These are phyloP conservation scores for Mycetomoellerius zeteki DNA, from an alignment of 1,140 invertebrate genomes.

Conservation along the genomic window DNA sequence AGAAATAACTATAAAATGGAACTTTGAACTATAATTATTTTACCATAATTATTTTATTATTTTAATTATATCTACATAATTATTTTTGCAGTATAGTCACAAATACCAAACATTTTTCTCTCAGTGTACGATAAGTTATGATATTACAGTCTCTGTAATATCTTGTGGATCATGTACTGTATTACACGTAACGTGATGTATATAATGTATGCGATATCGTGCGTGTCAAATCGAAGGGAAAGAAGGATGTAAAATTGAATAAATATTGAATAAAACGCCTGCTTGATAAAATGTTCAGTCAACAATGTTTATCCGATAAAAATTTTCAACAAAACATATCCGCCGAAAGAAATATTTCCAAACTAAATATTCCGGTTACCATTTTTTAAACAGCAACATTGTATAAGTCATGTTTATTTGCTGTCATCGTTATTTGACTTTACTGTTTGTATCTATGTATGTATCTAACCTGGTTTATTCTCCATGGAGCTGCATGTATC, in stretches of 20 bases:
- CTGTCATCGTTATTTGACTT: background rate
- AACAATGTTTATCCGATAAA: background rate
- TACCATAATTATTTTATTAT: too few relatives aligned
- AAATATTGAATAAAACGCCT: conserved; percentile 29
- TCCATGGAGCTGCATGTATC: background rate
- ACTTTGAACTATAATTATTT: too few relatives aligned
- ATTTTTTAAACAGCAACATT: background rate
- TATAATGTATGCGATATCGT: background rate
- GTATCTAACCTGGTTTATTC: conserved; percentile 11
- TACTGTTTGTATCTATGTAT: background rate
- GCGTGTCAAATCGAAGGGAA: conserved; percentile 6
- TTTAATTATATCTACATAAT: too few relatives aligned
- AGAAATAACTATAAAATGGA: too few relatives aligned
- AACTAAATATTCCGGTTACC: conserved; percentile 2
- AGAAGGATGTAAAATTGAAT: conserved; percentile 1
- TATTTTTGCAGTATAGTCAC: too few relatives aligned
- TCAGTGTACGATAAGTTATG: conserved; percentile 7
- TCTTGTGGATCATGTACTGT: background rate
- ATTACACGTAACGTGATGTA: conserved; percentile 26
- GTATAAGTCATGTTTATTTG: conserved; percentile 19
- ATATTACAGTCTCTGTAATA: background rate
- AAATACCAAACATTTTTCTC: too few relatives aligned
- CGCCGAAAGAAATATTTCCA: conserved; percentile 9
- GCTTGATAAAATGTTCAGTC: conserved; percentile 25
- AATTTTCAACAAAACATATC: conserved; percentile 4